phyloP scores from a whole-genome alignment of 2,113 vertebrate species.

The Amphiprion ocellaris region DNA sequence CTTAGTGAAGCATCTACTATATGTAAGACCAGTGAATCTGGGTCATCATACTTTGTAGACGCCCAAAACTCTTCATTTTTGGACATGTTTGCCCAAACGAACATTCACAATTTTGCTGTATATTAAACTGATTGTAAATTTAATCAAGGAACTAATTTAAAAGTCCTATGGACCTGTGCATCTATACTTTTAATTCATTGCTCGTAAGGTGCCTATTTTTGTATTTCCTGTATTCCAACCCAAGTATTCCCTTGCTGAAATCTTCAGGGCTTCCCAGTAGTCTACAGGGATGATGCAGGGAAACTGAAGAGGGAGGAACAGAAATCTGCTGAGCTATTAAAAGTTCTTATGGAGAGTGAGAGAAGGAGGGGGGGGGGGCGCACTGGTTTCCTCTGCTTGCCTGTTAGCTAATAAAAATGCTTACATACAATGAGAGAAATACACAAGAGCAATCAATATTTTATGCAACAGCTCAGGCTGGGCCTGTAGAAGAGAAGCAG shows the following conservation, averaged over 20 bases:
- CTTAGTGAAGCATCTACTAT: neutral
- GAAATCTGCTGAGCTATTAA: conserved; percentile 77
- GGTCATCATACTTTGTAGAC: neutral
- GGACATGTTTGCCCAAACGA: neutral
- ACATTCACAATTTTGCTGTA: neutral
- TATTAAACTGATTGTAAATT: neutral
- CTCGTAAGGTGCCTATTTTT: conserved; percentile 48
- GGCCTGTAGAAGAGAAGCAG: conserved; percentile 51
- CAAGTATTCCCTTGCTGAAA: conserved; percentile 60
- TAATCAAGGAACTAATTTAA: neutral
- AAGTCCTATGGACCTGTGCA: neutral
- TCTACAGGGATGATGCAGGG: conserved; percentile 74
- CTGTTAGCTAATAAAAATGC: conserved; percentile 83
- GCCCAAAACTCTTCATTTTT: neutral
- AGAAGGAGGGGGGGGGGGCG: conserved; percentile 13
- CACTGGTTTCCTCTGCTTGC: conserved; percentile 66
- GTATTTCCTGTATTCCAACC: conserved; percentile 54
- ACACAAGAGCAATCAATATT: conserved; percentile 84
- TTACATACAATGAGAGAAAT: conserved; percentile 83
- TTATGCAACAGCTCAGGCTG: conserved; percentile 75
- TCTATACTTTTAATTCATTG: conserved; percentile 23
- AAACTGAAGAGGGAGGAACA: conserved; percentile 57
- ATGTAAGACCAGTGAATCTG: neutral
- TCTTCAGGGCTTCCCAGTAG: conserved; percentile 53
- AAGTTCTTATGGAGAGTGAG: conserved; percentile 57